Conservation (phyloP, 2,113 vertebrate species). For the Datnioides undecimradiatus region DNA sequence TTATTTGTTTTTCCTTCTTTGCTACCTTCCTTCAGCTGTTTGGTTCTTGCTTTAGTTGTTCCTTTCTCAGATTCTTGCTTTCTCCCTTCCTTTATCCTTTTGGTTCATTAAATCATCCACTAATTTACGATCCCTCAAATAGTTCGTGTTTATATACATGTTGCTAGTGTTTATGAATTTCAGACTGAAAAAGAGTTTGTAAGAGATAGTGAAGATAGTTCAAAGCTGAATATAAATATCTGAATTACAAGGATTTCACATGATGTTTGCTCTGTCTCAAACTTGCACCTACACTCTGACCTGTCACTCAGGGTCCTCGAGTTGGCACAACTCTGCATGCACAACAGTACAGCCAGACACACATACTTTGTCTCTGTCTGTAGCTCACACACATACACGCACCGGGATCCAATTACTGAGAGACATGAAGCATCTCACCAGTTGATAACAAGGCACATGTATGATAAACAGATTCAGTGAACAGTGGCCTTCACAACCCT, state of each 20-base stretch:
- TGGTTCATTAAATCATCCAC: neutral
- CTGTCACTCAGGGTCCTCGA: constrained; percentile 22
- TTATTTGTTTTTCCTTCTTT: neutral
- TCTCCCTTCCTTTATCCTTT: neutral
- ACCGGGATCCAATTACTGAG: constrained; percentile 71
- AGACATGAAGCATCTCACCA: constrained; percentile 70
- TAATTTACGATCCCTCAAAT: neutral
- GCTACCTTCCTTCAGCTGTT: neutral
- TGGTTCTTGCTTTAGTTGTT: neutral
- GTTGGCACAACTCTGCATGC: constrained; percentile 25
- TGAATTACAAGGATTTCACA: neutral
- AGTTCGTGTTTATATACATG: neutral
- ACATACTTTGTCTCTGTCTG: neutral
- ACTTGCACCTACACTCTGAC: constrained; percentile 18
- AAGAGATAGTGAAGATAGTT: neutral
- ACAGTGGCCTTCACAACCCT: constrained; percentile 59
- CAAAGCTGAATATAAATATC: neutral
- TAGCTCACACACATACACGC: constrained; percentile 17
- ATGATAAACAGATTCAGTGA: constrained; percentile 72
- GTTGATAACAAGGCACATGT: constrained; percentile 65
- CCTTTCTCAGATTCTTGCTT: neutral
- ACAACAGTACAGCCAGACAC: constrained; percentile 30
- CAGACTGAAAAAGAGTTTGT: neutral
- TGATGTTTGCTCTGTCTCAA: constrained; percentile 8
- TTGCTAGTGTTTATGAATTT: no score